Conservation (phyloP, 2,797 vertebrate species). For the Cephalopachus bancanus region DNA sequence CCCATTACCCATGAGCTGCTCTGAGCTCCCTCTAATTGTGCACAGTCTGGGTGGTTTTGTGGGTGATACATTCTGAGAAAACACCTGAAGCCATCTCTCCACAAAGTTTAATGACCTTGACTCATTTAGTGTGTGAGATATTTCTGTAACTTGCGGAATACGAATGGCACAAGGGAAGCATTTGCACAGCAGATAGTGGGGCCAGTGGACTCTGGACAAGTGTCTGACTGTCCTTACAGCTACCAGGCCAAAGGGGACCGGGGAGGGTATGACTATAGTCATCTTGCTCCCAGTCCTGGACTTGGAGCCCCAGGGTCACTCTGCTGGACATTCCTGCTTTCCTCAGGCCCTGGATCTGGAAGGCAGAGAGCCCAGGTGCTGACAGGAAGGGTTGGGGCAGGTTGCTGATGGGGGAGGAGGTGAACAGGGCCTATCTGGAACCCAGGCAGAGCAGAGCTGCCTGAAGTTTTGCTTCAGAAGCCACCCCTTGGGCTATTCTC, state of each 20-base stretch:
- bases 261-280: not conserved
- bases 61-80: slow-evolving; percentile 75
- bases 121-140: slow-evolving; percentile 78
- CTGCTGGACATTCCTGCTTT: not conserved
- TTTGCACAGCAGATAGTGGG: slow-evolving; percentile 50
- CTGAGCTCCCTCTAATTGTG: slow-evolving; percentile 37
- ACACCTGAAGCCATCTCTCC: slow-evolving; percentile 73
- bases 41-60: slow-evolving; percentile 57
- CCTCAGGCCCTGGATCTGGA: not conserved
- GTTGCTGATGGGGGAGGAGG: not conserved
- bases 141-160: slow-evolving; percentile 70
- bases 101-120: slow-evolving; percentile 79
- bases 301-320: not conserved
- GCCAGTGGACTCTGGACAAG: slow-evolving; percentile 55
- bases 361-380: too few species aligned
- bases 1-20: slow-evolving; percentile 56
- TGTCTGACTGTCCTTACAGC: slow-evolving; percentile 69
- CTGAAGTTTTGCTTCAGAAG: not conserved
- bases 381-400: not conserved
- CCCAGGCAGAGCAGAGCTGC: too few species aligned
- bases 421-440: not conserved
- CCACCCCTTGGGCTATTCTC: not conserved
- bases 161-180: slow-evolving; percentile 70
- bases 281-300: not conserved
- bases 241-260: not conserved